A percentile compares a stretch with the other conserved stretches of the same genome.
phyloP scores from a whole-genome alignment of 1,140 invertebrate genomes.

The Phocides pigmalion region DNA sequence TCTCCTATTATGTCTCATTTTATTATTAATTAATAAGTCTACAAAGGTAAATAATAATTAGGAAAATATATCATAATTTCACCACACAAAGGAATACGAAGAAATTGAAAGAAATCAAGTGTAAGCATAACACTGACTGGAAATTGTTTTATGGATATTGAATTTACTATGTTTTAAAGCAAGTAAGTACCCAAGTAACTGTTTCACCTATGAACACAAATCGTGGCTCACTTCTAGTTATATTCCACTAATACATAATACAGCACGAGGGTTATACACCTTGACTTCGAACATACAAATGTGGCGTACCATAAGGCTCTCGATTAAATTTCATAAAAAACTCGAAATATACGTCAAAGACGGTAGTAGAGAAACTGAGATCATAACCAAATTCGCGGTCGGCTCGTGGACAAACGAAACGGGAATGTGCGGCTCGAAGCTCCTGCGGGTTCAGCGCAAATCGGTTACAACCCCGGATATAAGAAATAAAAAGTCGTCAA shows the following conservation, averaged over 20 bases:
- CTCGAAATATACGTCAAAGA: conserved; percentile 56
- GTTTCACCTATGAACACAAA: conserved; percentile 79
- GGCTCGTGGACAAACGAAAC: conserved; percentile 42
- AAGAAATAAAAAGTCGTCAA: conserved; percentile 49
- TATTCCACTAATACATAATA: conserved; percentile 67
- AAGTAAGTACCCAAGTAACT: conserved; percentile 67
- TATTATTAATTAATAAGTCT: conserved; percentile 62
- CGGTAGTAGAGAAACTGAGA: conserved; percentile 46
- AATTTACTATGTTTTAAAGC: conserved; percentile 71
- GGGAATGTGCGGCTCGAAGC: conserved; percentile 44
- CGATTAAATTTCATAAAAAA: conserved; percentile 68
- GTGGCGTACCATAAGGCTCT: conserved; percentile 57
- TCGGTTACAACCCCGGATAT: conserved; percentile 49
- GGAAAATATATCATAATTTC: conserved; percentile 68
- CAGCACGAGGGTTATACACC: conserved; percentile 61
- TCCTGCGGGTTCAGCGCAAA: conserved; percentile 42
- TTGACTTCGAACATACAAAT: conserved; percentile 61
- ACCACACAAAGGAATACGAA: conserved; percentile 71
- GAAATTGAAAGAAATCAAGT: conserved; percentile 54
- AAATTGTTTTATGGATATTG: conserved; percentile 66
- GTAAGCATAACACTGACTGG: conserved; percentile 55
- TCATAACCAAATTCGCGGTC: conserved; percentile 53
- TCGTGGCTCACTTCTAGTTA: conserved; percentile 72
- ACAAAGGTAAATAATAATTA: conserved; percentile 64
- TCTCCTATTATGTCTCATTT: conserved; percentile 70